A percentile compares a stretch with the other conserved stretches of the same genome.
These are phyloP conservation scores for Falco peregrinus DNA, from an alignment of 2,797 vertebrate species.

Conservation along the genomic window DNA sequence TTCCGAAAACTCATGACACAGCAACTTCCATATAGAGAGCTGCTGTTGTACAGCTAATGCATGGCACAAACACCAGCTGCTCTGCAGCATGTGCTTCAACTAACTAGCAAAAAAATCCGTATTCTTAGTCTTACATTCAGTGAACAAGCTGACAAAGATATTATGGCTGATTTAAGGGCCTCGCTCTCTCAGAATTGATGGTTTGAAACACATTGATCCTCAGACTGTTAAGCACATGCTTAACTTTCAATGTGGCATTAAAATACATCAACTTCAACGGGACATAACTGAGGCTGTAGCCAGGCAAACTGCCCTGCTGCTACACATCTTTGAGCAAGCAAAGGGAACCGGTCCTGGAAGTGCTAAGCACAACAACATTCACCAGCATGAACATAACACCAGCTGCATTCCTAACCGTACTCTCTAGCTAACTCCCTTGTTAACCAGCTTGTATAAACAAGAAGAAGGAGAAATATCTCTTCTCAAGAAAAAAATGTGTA, in stretches of 20 bases:
- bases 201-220: neutral
- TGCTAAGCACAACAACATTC: rapidly evolving
- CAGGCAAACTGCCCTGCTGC: neutral
- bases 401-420: neutral
- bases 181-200: neutral
- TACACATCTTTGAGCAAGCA: neutral
- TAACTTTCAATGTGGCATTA: neutral
- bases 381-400: neutral
- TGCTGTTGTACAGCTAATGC: neutral
- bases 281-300: neutral
- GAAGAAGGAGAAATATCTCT: neutral
- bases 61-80: neutral
- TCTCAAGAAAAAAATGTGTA: neutral
- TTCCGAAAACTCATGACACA: neutral
- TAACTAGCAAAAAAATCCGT: neutral
- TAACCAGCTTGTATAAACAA: neutral
- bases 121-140: neutral
- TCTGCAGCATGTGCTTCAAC: neutral
- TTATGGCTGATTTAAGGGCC: neutral
- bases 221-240: neutral
- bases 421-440: neutral
- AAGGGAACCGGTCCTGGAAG: neutral
- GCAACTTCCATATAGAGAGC: neutral
- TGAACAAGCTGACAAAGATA: neutral
- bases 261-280: neutral